Evolutionary conservation across 92 coral and sea anemone genomes (phyloP), one percentile per base, ranked within the genome.

Genomic region (Porites rus): DNA sequence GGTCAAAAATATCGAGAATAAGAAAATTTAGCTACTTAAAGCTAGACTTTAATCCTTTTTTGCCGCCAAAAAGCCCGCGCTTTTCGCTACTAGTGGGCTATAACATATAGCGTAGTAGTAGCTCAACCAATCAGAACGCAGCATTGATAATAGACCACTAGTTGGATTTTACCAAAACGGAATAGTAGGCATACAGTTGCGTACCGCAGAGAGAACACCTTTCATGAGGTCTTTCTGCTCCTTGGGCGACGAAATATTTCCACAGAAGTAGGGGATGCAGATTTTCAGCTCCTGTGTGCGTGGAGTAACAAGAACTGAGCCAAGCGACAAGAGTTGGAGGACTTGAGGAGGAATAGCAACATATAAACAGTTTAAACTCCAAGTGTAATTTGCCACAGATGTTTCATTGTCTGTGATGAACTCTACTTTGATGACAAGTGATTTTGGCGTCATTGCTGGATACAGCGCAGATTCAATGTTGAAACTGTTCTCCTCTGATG

Each of bases 391-490:
- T 7, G 31, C n/a, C 51, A 16, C 19, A 1, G 51, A n/a, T 2
- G 60, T 19, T 50, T 54, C 76, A 51, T 72, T 19, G 25, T 13
- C 43, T 19, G 3, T 28, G 21, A 8, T 46, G 13, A 72, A 1
- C 2, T 50, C 9, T 12, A 72, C 76, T n/a, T 43, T 43, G 20
- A 72, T 59, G 7, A 16, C 58, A 72, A 72, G 58, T 51, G 76
- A 72, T 10, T 58, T 46, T 0, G 76, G 76, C 60, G 2, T 8
- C 10, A 10, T 51, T 17, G 76, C 60, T 7, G 76, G 76, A 38
- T 72, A 72, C 16, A 72, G 24, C 16, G 76, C 76, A 8, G 76
- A 72, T 72, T 72, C 76, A n/a, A 72, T 72, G 31, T 50, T 72
- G n/a, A 72, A 72, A 72, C 76, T 72, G 60, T 46, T 72, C 2